A percentile compares a stretch with the other conserved stretches of the same genome.
Conservation (phyloP, 2,797 vertebrate genomes). For the Semaprochilodus insignis region DNA sequence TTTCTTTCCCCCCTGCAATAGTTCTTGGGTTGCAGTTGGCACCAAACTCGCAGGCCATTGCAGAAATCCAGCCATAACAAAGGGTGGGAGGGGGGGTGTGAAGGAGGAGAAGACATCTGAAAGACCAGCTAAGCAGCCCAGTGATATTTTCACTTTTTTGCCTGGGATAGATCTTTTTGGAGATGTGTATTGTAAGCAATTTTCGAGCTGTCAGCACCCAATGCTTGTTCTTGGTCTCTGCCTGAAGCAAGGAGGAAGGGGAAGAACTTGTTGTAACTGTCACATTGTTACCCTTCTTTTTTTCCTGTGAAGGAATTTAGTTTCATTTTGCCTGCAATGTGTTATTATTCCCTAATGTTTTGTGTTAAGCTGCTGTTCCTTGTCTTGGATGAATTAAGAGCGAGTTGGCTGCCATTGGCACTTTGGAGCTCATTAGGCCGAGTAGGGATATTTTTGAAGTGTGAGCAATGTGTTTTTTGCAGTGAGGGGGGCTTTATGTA, state of each 20-base stretch:
- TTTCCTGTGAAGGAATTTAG: background rate
- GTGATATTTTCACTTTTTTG: conserved; percentile 71
- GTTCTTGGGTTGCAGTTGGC: conserved; percentile 70
- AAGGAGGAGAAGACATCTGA: conserved; percentile 79
- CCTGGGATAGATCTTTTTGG: conserved; percentile 64
- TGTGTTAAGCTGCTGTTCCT: conserved; percentile 7
- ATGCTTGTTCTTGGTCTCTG: conserved; percentile 46
- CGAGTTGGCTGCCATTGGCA: background rate
- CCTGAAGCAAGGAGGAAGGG: conserved; percentile 35
- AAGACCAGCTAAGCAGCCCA: conserved; percentile 82
- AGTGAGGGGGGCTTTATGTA: background rate
- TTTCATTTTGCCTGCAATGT: background rate
- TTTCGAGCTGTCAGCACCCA: conserved; percentile 88
- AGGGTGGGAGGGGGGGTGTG: conserved; percentile 62
- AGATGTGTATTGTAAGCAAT: conserved; percentile 85
- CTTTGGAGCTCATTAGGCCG: background rate
- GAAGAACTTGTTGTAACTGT: conserved; percentile 47
- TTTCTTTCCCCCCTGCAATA: conserved; percentile 44
- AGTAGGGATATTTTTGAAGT: conserved; percentile 39
- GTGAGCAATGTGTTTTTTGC: conserved; percentile 32
- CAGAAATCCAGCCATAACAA: conserved; percentile 81
- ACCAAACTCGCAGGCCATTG: conserved; percentile 80
- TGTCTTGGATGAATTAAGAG: conserved; percentile 23
- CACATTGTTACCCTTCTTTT: conserved; percentile 34
- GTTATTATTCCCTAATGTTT: conserved; percentile 24